phyloP scores from a whole-genome alignment of 1,140 invertebrate genomes.

The Ips nitidus region DNA sequence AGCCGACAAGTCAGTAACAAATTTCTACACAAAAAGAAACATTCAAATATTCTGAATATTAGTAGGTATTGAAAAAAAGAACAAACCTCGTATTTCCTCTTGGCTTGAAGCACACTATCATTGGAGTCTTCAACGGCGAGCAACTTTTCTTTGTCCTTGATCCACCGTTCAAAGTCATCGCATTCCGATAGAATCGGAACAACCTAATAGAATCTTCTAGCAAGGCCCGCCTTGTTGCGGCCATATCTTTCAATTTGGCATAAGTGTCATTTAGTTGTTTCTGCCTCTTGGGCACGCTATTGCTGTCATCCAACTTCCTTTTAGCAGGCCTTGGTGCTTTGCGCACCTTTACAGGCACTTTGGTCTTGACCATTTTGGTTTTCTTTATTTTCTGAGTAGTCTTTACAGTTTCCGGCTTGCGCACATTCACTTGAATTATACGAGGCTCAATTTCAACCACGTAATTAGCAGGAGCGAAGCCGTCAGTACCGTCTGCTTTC shows the following conservation, averaged over 20 bases:
- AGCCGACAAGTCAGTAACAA: conserved; percentile 92
- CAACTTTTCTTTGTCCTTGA: conserved; percentile 91
- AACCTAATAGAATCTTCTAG: conserved; percentile 91
- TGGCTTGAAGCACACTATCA: conserved; percentile 91
- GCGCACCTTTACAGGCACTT: conserved; percentile 71
- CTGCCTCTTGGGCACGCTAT: conserved; percentile 82
- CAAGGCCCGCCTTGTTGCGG: conserved; percentile 74
- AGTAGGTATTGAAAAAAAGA: not conserved
- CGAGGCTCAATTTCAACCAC: conserved; percentile 91
- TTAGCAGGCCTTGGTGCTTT: conserved; percentile 57
- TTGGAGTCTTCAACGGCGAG: conserved; percentile 79
- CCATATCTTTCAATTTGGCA: conserved; percentile 77
- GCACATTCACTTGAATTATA: conserved; percentile 78
- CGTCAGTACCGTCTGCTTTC: conserved; percentile 87
- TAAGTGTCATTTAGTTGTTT: conserved; percentile 80
- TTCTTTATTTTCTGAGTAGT: conserved; percentile 86
- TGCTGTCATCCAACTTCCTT: conserved; percentile 62
- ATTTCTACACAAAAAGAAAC: conserved; percentile 66
- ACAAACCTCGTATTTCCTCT: conserved; percentile 86
- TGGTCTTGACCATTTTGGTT: conserved; percentile 82
- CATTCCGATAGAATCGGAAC: conserved; percentile 96
- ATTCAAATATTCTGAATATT: conserved; percentile 16
- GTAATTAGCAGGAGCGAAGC: conserved; percentile 98
- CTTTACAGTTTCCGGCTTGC: conserved; percentile 78
- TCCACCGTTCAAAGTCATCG: conserved; percentile 97